Evolutionary conservation across 2,113 vertebrate species (phyloP), one percentile per base, ranked within the genome.

Genomic region (Climacteris rufus): DNA sequence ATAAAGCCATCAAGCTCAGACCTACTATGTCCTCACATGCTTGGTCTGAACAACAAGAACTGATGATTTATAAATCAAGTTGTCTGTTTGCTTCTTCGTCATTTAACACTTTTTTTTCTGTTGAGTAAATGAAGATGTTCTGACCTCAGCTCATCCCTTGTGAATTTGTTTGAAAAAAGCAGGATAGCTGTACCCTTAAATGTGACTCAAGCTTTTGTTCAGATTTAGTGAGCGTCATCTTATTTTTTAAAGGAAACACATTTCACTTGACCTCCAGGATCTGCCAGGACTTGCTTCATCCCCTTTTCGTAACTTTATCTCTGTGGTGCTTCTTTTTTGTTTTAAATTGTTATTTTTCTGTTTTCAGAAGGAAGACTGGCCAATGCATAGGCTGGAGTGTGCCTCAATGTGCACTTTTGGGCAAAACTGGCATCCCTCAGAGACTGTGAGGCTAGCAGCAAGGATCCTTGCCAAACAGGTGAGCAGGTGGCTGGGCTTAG

Each of bases 311-410:
- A 42, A 63, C 57, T 91, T 76, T 69, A 42, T 94, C 52, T 83
- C 70, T 16, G 4, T 18, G 74, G 5, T n/a, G 33, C 33, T 25
- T n/a, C 4, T n/a, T 59, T 23, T 37, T 69, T 37, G 70, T 77
- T 77, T 40, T 25, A 1, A 0, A 27, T 28, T 11, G 6, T 70
- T 70, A 52, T 84, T 86, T 92, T 87, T 31, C 9, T 89, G 53
- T 96, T 97, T 89, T 93, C 95, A 99, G 99, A 99, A 98, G 97
- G 98, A 96, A 89, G 99, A 99, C 94, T 99, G 99, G 99, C 97
- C 98, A 33, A 98, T 99, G 98, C 99, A 99, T 98, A 99, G 99
- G 97, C 97, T 99, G 72, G 99, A 99, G 85, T 99, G 99, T 83
- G 98, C 98, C 3, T 97, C 99, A 33, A 99, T 99, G 98, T 98